Conservation (phyloP, 2,888 invertebrate genomes). For the Reticulitermes lucifugus region DNA sequence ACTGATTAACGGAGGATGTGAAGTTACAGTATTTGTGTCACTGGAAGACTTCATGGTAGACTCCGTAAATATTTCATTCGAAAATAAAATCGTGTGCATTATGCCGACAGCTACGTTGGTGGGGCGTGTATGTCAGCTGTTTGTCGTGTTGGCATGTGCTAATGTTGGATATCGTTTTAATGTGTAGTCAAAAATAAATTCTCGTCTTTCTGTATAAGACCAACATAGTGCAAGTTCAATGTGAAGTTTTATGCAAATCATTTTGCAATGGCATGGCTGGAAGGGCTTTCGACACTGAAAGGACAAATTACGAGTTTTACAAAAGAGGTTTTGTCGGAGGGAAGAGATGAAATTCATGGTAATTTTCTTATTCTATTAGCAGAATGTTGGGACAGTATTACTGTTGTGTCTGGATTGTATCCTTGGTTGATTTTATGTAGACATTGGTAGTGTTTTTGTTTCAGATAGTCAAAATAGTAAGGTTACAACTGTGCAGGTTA, state of each 20-base stretch:
- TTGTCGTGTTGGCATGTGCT: slow-evolving; percentile 46
- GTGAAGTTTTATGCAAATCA: not conserved
- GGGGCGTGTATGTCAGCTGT: slow-evolving; percentile 23
- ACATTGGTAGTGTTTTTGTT: not conserved
- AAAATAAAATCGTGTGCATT: no score
- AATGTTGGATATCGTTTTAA: not conserved
- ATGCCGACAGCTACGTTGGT: not conserved
- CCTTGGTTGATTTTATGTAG: not conserved
- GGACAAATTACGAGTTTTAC: slow-evolving; percentile 91
- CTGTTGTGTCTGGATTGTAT: not conserved
- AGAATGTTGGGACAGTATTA: not conserved
- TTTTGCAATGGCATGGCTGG: slow-evolving; percentile 64
- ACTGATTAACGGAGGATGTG: no score
- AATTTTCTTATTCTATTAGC: slow-evolving; percentile 48
- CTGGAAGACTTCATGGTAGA: no score
- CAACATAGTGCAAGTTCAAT: not conserved
- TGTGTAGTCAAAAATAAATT: not conserved
- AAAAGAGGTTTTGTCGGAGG: slow-evolving; percentile 88
- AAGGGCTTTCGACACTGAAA: slow-evolving; percentile 72
- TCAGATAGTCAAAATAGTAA: not conserved
- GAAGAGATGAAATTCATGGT: slow-evolving; percentile 72
- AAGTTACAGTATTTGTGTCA: no score
- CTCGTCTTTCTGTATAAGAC: not conserved
- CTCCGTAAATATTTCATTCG: no score
- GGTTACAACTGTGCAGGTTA: not conserved